Base-by-base conservation (phyloP, 35 echinoderm and acorn worm genomes). In the Anneissia japonica region DNA sequence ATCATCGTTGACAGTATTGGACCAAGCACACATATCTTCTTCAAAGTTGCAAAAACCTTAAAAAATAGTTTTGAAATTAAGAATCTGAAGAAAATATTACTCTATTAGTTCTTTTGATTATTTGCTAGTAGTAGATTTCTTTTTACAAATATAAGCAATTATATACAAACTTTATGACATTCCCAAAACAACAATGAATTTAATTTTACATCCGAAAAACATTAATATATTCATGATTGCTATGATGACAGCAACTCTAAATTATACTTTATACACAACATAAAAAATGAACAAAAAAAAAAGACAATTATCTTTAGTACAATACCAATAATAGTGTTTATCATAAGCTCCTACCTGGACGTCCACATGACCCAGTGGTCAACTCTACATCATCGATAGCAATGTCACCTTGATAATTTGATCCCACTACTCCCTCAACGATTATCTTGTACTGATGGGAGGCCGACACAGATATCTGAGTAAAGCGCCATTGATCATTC, bases 341-440 rank as follows among this genome's bases (percentile, higher is more conserved):
- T n/a, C n/a, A n/a, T n/a, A n/a, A n/a, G 21, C 34, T 79, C 46
- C 77, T 56, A 97, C 94, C 91, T 91, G 83, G 36, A 30, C 91
- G 74, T 2, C 83, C 82, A 77, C 95, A 97, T 31, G 84, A 45
- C 9, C 85, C 81, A 84, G 82, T 79, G 3, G 37, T 41, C 19
- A 97, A 39, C 72, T 93, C 84, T 14, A 97, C 83, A 45, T 97
- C 95, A 45, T 97, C 95, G 26, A 97, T 84, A 37, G 95, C 91
- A 6, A 97, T 93, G 72, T 84, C 89, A 13, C 91, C 95, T 5
- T 75, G 36, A 21, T 34, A 74, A 39, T 84, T 85, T n/a, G 56
- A 85, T 32, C 92, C 93, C 28, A 93, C 72, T 36, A 87, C 32
- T 7, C 84, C 95, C 41, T 97, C 95, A 75, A 93, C 77, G 0